Evolutionary conservation across 2,888 invertebrate genomes (phyloP).

Genomic region (Noctua comes): DNA sequence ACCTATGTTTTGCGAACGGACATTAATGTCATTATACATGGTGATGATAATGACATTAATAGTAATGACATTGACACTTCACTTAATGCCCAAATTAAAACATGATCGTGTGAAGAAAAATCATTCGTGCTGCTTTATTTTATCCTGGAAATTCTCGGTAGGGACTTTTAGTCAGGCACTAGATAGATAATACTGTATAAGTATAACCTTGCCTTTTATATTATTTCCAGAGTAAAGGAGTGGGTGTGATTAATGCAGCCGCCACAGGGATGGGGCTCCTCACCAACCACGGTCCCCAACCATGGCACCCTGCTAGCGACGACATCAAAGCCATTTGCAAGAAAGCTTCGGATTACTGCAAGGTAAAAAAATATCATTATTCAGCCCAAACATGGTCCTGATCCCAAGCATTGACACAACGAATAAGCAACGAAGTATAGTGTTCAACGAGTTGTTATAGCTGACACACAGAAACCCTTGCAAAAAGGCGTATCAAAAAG

Average conservation of each 20-base stretch:
- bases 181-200: too few species aligned
- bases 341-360: constrained; percentile 92
- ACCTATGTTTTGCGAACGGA: too few species aligned
- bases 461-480: neutral
- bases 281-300: constrained; percentile 93
- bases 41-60: too few species aligned
- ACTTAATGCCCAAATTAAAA: neutral
- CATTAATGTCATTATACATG: too few species aligned
- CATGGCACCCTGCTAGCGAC: constrained; percentile 95
- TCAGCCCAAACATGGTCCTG: neutral
- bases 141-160: neutral
- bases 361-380: constrained; percentile 82
- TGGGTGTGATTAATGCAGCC: constrained; percentile 96
- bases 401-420: neutral
- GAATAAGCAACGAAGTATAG: neutral
- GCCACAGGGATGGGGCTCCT: constrained; percentile 95
- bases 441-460: neutral
- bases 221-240: constrained; percentile 90
- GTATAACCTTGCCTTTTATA: neutral
- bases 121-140: too few species aligned
- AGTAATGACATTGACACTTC: too few species aligned
- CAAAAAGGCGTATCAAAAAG: neutral
- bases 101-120: neutral
- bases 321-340: constrained; percentile 91
- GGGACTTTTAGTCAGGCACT: neutral